Evolutionary conservation across 2,888 invertebrate genomes (phyloP).

Genomic region (Helleia helle): DNA sequence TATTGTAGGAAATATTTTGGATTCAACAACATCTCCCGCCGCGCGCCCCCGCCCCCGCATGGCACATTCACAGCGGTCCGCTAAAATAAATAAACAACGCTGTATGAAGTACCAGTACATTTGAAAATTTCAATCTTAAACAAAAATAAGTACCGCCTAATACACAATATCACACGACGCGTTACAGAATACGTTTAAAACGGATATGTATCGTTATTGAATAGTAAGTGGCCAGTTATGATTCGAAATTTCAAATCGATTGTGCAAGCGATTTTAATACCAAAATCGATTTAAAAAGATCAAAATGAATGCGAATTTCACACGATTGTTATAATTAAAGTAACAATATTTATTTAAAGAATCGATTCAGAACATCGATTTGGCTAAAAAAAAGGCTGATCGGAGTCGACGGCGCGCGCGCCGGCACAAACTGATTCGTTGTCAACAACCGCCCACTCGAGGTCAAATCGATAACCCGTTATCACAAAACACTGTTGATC

Average conservation of each 20-base stretch:
- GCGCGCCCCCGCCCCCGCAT: conserved; percentile 39
- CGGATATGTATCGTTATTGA: conserved; percentile 5
- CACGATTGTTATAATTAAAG: too few species aligned
- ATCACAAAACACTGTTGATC: conserved; percentile 62
- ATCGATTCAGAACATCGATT: too few species aligned
- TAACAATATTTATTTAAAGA: too few species aligned
- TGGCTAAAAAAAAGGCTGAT: too few species aligned
- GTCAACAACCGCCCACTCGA: conserved; percentile 48
- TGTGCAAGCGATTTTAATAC: too few species aligned
- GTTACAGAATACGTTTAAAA: conserved; percentile 1
- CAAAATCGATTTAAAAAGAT: too few species aligned
- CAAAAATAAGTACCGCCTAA: conserved; percentile 8
- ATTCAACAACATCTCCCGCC: conserved; percentile 55
- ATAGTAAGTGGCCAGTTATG: background rate
- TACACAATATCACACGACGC: conserved; percentile 3
- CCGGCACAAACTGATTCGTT: conserved; percentile 46
- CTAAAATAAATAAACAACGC: conserved; percentile 11
- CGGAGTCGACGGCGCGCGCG: conserved; percentile 33
- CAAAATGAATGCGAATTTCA: too few species aligned
- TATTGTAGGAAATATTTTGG: conserved; percentile 74
- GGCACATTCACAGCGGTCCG: conserved; percentile 35
- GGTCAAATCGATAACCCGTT: conserved; percentile 44
- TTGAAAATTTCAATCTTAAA: background rate
- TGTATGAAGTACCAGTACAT: conserved; percentile 5
- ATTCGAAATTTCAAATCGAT: too few species aligned